phyloP scores from a whole-genome alignment of 2,888 invertebrate species.

The Drosophila hawaiiensis region DNA sequence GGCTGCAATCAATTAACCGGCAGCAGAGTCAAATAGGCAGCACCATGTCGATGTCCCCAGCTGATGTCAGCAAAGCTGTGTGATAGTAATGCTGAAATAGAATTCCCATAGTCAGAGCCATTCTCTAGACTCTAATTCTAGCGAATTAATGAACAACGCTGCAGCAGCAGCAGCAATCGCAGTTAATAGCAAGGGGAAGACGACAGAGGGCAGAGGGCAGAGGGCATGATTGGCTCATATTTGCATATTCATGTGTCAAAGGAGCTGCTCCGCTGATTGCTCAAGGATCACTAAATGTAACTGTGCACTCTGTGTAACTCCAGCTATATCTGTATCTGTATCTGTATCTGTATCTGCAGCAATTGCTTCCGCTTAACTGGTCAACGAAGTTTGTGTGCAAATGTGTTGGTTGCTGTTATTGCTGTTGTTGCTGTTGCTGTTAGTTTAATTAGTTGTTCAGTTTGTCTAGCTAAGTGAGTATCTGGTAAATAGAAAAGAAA shows the following conservation, averaged over 20 bases:
- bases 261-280: constrained; percentile 46
- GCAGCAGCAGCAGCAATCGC: constrained; percentile 45
- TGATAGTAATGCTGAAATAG: constrained; percentile 37
- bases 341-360: constrained; percentile 24
- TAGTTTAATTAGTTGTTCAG: constrained; percentile 77
- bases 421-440: constrained; percentile 48
- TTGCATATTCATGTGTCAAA: constrained; percentile 78
- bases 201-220: background rate
- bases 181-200: constrained; percentile 49
- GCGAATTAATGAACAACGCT: constrained; percentile 75
- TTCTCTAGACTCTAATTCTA: background rate
- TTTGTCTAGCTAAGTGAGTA: constrained; percentile 73
- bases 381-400: constrained; percentile 67
- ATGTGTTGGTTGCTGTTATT: constrained; percentile 26
- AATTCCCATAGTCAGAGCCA: constrained; percentile 28
- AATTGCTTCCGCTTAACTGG: constrained; percentile 71
- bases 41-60: constrained; percentile 63
- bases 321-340: constrained; percentile 15
- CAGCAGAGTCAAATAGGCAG: constrained; percentile 63
- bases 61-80: constrained; percentile 55
- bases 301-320: constrained; percentile 12
- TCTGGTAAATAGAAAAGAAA: constrained; percentile 39
- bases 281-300: constrained; percentile 42
- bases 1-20: constrained; percentile 77
- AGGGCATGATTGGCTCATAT: constrained; percentile 63